These are phyloP conservation scores for Leucoraja ocellata DNA, from an alignment of 2,797 vertebrate species.

Conservation along the genomic window DNA sequence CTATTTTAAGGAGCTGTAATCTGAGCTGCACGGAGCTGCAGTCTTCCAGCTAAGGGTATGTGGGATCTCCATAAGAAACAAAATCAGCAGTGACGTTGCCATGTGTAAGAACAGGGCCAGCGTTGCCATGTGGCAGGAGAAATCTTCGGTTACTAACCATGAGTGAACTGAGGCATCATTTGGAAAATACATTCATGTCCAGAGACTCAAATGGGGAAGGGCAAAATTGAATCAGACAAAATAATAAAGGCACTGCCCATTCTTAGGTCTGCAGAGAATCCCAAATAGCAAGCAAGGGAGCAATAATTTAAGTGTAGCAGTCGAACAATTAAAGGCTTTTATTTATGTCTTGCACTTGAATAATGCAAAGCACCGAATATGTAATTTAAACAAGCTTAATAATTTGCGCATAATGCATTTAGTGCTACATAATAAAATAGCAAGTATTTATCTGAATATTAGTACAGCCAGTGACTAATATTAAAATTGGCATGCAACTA, in stretches of 20 bases:
- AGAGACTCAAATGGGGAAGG: neutral
- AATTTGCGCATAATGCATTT: neutral
- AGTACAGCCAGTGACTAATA: neutral
- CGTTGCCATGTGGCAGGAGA: neutral
- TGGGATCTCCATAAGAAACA: conserved; percentile 32
- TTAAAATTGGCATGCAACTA: neutral
- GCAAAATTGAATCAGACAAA: neutral
- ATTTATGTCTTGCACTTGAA: neutral
- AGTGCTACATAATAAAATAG: no score
- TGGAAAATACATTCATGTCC: neutral
- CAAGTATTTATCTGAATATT: neutral
- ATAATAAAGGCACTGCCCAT: neutral
- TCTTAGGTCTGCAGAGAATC: neutral
- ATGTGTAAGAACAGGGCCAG: neutral
- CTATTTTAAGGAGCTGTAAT: conserved; percentile 38
- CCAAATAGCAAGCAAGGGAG: neutral
- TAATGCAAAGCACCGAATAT: neutral
- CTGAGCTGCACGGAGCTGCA: conserved; percentile 12
- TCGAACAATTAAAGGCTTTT: neutral
- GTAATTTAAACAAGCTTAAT: neutral
- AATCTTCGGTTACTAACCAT: neutral
- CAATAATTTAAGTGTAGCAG: neutral
- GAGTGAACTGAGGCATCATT: neutral
- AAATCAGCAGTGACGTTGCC: conserved; percentile 25
- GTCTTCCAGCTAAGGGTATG: conserved; percentile 33